Base-by-base conservation (phyloP, 2,888 invertebrate species). In the Xylophagus ater region DNA sequence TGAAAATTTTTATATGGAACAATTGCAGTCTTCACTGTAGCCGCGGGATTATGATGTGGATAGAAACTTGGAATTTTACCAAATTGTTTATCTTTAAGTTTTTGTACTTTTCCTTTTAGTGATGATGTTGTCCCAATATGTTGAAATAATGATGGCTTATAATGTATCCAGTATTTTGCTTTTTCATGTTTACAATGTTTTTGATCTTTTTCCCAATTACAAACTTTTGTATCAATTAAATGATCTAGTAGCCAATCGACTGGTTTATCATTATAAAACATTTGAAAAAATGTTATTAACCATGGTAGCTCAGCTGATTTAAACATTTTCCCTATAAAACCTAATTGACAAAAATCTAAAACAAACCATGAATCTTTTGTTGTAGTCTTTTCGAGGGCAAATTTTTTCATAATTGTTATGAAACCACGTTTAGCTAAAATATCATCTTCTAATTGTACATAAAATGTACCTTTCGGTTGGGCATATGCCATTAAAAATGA, bases 221-320 rank as follows among this genome's bases (percentile, higher is more conserved):
- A 97, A n/a, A 83, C 81, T 63, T 85, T 86, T 4, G 90, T 88
- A 41, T 81, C 79, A 37, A 94, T 74, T 47, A 92, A 78, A 58
- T 90, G 82, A 53, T 92, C 90, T 9, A 96, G 66, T 5, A 97
- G 70, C 96, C 96, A 97, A 59, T 97, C 96, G 1, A 94, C 92
- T 0, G 97, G 96, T 67, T 94, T 92, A 56, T 94, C 90, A 56
- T 80, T 81, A 65, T 90, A 88, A 60, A 97, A 96, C 76, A 96
- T 82, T 58, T 96, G 79, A 53, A 96, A 84, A 63, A 92, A 96
- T 49, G 89, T 85, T 25, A 90, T 79, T 44, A 96, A 70, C 69
- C 82, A 80, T 1, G 85, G 81, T 15, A 96, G 66, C 56, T 92
- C 87, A 0, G 81, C 76, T 13, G 88, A 83, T 55, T 85, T 83